Evolutionary conservation across 2,888 invertebrate species (phyloP), one percentile per base, ranked within the genome.

Genomic region (Cephonodes hylas): DNA sequence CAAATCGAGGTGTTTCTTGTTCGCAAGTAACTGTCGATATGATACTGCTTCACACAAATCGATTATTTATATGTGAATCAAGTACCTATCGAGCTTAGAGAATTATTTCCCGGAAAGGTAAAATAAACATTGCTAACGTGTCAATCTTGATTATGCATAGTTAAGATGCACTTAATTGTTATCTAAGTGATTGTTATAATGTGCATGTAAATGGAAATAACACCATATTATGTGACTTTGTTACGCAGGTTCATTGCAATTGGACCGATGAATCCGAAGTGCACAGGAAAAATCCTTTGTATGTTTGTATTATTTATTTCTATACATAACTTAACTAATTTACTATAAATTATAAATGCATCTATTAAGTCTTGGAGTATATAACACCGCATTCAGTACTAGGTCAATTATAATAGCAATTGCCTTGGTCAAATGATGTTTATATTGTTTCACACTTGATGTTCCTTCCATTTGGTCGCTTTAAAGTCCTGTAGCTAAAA

Each of bases 401-500:
- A 38, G 57, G 20, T 20, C 57, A 58, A 58, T 34, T 38, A 20
- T 23, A 23, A 25, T 23, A 25, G 23, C 46, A 46, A 46, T 25
- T 25, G 46, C 23, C 13, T 13, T 13, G 25, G 23, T 23, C n/a
- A n/a, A 46, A 46, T 45, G 22, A 45, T 45, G 22, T 45, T 45
- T 22, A 13, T 45, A 45, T 10, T 44, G 10, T 20, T 44, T 44
- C 18, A 44, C 10, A 44, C 10, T 18, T 44, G 8, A 44, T 20
- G 20, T 44, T 10, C 20, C 18, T 38, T 38, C 10, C 18, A 18
- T 53, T 4, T 31, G 3, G 27, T 53, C 18, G 48, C 27, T 18
- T 90, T 93, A 77, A 93, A 93, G 84, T 46, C 91, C 91, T 38
- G 87, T 91, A 7, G 86, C 80, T 66, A 91, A 76, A 70, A 93